Evolutionary conservation across 2,888 invertebrate species (phyloP).

Genomic region (Galeruca laticollis): DNA sequence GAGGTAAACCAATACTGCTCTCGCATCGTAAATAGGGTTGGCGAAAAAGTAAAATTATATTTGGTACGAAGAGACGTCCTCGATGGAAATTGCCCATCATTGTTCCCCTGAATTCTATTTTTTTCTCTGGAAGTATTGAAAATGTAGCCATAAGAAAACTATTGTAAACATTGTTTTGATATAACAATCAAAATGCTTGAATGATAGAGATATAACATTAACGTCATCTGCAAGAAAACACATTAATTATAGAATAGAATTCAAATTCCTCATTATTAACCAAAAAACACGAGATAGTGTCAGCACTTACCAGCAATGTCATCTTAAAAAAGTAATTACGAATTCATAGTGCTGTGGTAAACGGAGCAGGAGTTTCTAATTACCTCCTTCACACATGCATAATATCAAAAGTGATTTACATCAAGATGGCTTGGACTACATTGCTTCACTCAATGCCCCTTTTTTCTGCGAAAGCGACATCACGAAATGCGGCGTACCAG

Average conservation of each 20-base stretch:
- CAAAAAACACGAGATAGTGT: not conserved
- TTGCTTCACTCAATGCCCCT: slow-evolving; percentile 50
- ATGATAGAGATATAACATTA: not conserved
- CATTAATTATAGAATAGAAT: not conserved
- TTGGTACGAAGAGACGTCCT: no score
- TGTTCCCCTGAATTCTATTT: no score
- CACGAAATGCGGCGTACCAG: slow-evolving; percentile 39
- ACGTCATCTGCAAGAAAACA: not conserved
- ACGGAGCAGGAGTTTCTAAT: slow-evolving; percentile 44
- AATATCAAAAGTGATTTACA: slow-evolving; percentile 57
- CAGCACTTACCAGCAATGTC: slow-evolving; percentile 18
- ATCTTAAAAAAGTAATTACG: slow-evolving; percentile 30
- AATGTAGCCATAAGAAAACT: no score
- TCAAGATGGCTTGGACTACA: slow-evolving; percentile 46
- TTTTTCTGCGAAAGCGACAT: slow-evolving; percentile 47
- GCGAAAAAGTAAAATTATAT: no score
- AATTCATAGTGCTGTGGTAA: slow-evolving; percentile 31
- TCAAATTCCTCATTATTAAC: not conserved
- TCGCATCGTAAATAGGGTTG: no score
- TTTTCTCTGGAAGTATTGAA: no score
- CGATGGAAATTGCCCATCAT: no score
- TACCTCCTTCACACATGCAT: slow-evolving; percentile 57
- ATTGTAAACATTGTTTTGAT: not conserved
- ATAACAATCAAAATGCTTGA: not conserved
- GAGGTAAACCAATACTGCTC: no score